Base-by-base conservation (phyloP, 2,797 vertebrate genomes). In the Coendou prehensilis region DNA sequence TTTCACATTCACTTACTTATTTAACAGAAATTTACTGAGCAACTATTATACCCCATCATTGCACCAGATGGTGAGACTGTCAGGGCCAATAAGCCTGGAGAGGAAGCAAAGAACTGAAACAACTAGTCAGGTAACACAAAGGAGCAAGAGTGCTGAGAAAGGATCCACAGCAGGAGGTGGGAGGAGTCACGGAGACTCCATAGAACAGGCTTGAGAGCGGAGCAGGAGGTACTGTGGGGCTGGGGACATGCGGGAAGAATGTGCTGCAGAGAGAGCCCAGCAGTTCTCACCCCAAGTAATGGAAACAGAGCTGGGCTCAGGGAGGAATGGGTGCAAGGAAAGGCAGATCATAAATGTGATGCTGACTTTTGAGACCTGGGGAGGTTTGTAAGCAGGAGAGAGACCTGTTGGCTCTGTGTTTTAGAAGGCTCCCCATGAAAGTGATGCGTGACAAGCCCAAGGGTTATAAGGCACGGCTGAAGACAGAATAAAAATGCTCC, bases 11-110 rank as follows among this genome's bases (percentile, higher is more conserved):
- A 89, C n/a, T 88, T 96, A 56, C 47, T 85, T 95, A 52, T 61
- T 93, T 90, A 95, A 95, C 47, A 67, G 93, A 94, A 95, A 86
- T 90, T 91, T 91, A 92, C 87, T 56, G 64, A 96, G 61, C 50
- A 52, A 9, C 23, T 76, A 91, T 87, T 94, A 83, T 57, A 79
- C 64, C 6, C 0, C 37, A 73, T 30, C 33, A 26, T 1, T 71
- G 41, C 33, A 17, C 22, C 69, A 18, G 23, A 69, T 14, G 41
- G 30, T 61, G 54, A 69, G 28, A 86, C 5, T 2, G 10, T 50
- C n/a, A 57, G 76, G 67, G 15, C 41, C 20, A 22, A 4, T 71
- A 67, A 87, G 11, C 20, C 57, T 82, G 52, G 20, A 79, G 18
- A 13, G 9, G 13, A 67, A 84, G 23, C 11, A 18, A 85, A 17